Base-by-base conservation (phyloP, 2,888 invertebrate genomes). In the Isotomurus palustris region DNA sequence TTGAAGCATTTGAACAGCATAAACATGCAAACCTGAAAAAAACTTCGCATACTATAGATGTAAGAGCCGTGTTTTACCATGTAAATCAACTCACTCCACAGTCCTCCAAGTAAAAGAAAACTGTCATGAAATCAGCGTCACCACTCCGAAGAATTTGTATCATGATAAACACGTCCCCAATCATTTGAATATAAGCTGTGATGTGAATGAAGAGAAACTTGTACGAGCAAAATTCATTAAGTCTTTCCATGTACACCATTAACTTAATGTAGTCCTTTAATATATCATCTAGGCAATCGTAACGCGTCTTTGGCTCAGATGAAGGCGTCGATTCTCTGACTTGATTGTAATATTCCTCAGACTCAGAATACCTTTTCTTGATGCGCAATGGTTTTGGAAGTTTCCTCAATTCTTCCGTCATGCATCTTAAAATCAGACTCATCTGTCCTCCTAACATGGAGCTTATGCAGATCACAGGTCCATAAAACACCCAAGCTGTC, bases 1-100 rank as follows among this genome's bases (percentile, higher is more conserved):
- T 53, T 53, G 35, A 53, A 53, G 32, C 43, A 43, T 24, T 44
- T 53, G 25, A 32, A 53, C 19, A 53, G 10, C 29, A 44, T 21
- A 25, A 32, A 44, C 53, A 53, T 53, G 44, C 53, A 29, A 6
- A 53, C 43, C 24, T 28, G 24, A 24, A 27, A 44, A 24, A 32
- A 38, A 4, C 14, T 38, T 10, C n/a, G 5, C n/a, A 38, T 4
- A 38, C 5, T 17, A 38, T 38, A n/a, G 19, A 14, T 38, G 14
- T 32, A 14, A 14, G 14, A 14, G 32, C 14, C 32, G 32, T 32
- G 14, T 32, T 10, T 32, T 32, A 32, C 32, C 32, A 32, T 8
- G 8, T 32, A 32, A 32, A 32, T 10, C 8, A 32, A 32, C 32
- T 38, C 19, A 38, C 38, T 19, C 6, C 38, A 38, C 38, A 38